A percentile compares a stretch with the other conserved stretches of the same genome.
phyloP scores from a whole-genome alignment of 2,113 vertebrate species.

The Phyllostomus discolor region DNA sequence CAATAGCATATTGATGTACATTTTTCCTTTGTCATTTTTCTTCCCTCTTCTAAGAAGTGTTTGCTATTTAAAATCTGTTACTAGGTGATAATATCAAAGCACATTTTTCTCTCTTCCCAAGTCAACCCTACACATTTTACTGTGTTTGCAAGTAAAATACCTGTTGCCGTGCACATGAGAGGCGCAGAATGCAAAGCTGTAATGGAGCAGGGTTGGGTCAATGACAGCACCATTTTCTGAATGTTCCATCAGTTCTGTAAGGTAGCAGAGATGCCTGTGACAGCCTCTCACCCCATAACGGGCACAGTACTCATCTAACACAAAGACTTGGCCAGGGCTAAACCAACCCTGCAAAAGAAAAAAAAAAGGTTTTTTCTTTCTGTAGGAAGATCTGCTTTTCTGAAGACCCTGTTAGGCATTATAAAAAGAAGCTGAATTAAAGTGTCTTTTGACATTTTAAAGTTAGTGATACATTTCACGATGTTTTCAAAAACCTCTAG shows the following conservation, averaged over 20 bases:
- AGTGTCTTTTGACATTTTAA: not conserved
- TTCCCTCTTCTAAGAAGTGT: slow-evolving; percentile 25
- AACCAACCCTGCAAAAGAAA: slow-evolving; percentile 93
- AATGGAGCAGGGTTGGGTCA: slow-evolving; percentile 97
- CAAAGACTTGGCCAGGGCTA: slow-evolving; percentile 97
- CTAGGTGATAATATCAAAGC: slow-evolving; percentile 60
- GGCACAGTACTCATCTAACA: slow-evolving; percentile 96
- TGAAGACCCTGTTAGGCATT: not conserved
- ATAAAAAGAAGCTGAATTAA: not conserved
- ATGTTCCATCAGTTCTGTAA: slow-evolving; percentile 93
- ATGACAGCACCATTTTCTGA: slow-evolving; percentile 91
- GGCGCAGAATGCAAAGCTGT: slow-evolving; percentile 99
- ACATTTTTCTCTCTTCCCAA: not conserved
- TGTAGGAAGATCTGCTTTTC: not conserved
- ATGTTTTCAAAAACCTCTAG: slow-evolving; percentile 20
- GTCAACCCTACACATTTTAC: slow-evolving; percentile 40
- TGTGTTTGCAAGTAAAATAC: slow-evolving; percentile 80
- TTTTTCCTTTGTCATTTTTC: slow-evolving; percentile 51
- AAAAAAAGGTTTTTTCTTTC: not conserved
- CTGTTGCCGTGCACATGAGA: slow-evolving; percentile 99
- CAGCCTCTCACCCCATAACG: slow-evolving; percentile 96
- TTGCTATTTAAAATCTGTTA: slow-evolving; percentile 67
- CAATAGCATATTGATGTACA: slow-evolving; percentile 45
- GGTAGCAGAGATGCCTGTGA: slow-evolving; percentile 95
- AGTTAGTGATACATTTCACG: not conserved